Evolutionary conservation across 2,113 vertebrate genomes (phyloP), one percentile per base, ranked within the genome.

Genomic region (Fukomys damarensis): DNA sequence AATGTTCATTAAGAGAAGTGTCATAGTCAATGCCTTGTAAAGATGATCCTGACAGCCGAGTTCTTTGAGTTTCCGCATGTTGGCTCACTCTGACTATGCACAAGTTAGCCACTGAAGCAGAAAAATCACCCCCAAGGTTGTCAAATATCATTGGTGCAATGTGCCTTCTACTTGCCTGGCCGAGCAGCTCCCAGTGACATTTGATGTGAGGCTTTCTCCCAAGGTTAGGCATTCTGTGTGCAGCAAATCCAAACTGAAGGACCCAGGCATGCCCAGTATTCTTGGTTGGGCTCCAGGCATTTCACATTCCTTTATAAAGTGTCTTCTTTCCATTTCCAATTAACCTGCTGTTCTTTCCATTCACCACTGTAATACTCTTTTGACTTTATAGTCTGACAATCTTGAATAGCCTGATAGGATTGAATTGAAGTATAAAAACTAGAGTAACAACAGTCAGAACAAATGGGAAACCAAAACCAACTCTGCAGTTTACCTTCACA

Each of bases 111-210:
- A 97, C 56, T 97, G 98, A 98, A 98, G 98, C 98, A 98, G 98
- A 98, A 98, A 97, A 98, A 98, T 97, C 98, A 98, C 98, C 92
- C 94, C 97, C 94, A 98, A 96, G 80, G 96, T 98, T 98, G 98
- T 98, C 98, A 98, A 32, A 98, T 98, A 98, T 96, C 98, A 98
- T 98, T 94, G 98, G 97, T 98, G 98, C 98, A 96, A 46, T 97
- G 97, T 97, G 97, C 96, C 96, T 98, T 98, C 93, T 98, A 49
- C 66, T 93, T 98, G 97, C 97, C 97, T 98, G 98, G 94, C 98
- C 98, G 98, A 98, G 97, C 98, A 98, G 97, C 97, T 97, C 97
- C 97, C 97, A 98, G 89, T 98, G 98, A 97, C 97, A 98, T 98
- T 96, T 98, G 98, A 98, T 5, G 56, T 96, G 93, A 63, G 46